Base-by-base conservation (phyloP, 37 sponge, comb jelly and placozoan genomes). In the Haliclona indistincta region DNA sequence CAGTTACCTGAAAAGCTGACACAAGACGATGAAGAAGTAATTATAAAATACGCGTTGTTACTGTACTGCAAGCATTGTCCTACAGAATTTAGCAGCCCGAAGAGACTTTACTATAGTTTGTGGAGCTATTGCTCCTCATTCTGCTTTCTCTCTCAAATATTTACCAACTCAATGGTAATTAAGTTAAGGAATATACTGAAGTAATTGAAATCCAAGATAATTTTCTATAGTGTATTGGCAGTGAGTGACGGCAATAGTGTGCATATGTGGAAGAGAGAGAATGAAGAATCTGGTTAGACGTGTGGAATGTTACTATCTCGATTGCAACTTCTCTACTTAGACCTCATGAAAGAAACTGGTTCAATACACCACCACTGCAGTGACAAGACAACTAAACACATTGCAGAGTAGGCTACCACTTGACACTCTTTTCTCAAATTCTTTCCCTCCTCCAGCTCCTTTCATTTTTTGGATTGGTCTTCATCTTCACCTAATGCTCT, bases 101-200 rank as follows among this genome's bases (percentile, higher is more conserved):
- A 73, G 80, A 61, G 86, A 86, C 64, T 79, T 86, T 53, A 86
- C 66, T 47, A 54, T 86, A 0, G 39, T 54, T 29, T 23, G 53
- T 68, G 86, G 86, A 37, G 80, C 52, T 47, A 1, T 86, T 17
- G 56, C 51, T 6, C 60, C 60, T 7, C 6, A 25, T 11, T 25
- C 22, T n/a, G 25, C n/a, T 25, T n/a, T 7, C 6, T 58, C 30
- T 33, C 43, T 70, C 51, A 61, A 70, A 52, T 56, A 54, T 55
- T 30, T 79, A 15, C 22, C 38, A 30, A 1, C 37, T 44, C 7
- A 60, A 61, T 43, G 61, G 80, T 79, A 44, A 68, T 61, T 56
- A 17, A 52, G 11, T 38, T 65, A 7, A 6, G 4, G 10, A 38
- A 66, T 66, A 8, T 20, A 8, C 22, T 11, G n/a, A n/a, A n/a